Evolutionary conservation across 2,888 invertebrate genomes (phyloP).

Genomic region (Harpalus rufipes): DNA sequence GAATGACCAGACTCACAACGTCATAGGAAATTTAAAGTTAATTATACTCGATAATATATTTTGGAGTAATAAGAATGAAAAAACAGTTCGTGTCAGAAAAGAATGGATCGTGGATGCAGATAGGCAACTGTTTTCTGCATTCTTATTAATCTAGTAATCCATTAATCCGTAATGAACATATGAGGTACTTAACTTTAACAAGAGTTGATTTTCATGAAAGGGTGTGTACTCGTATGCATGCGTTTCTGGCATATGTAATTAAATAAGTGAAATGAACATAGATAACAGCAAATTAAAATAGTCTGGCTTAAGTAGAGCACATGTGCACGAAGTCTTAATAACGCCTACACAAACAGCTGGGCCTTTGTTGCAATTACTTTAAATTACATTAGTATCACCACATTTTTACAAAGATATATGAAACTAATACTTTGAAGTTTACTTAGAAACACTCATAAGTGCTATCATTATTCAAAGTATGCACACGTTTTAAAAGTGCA

Average conservation of each 20-base stretch:
- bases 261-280: slow-evolving; percentile 30
- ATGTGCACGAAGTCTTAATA: slow-evolving; percentile 10
- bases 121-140: too few species aligned
- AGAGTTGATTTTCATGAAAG: not conserved
- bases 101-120: too few species aligned
- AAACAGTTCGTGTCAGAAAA: too few species aligned
- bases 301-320: slow-evolving; percentile 20
- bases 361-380: slow-evolving; percentile 7
- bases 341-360: not conserved
- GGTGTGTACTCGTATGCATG: not conserved
- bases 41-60: too few species aligned
- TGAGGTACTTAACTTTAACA: not conserved
- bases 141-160: too few species aligned
- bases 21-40: too few species aligned
- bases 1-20: too few species aligned
- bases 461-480: too few species aligned
- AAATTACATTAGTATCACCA: not conserved
- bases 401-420: not conserved
- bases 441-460: too few species aligned
- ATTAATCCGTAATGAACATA: not conserved
- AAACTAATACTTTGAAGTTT: too few species aligned
- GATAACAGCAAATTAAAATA: slow-evolving; percentile 33
- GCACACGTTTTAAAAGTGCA: too few species aligned
- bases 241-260: not conserved
- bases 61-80: too few species aligned